Conservation (phyloP, 2,888 invertebrate genomes). For the Nysson spinosus region DNA sequence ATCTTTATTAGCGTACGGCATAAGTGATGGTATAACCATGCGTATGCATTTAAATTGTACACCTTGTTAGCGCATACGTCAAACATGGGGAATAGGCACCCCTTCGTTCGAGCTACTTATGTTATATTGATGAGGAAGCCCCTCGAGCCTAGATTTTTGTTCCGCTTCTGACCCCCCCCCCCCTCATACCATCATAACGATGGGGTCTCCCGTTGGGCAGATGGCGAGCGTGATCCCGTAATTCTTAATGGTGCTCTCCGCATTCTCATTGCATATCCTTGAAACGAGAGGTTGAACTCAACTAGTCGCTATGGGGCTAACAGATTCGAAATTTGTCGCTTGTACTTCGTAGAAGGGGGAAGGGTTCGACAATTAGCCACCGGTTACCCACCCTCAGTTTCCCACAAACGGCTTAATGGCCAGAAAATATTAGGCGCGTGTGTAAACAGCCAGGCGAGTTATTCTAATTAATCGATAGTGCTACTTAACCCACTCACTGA, state of each 20-base stretch:
- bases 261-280: constrained; percentile 36
- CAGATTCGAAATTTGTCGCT: constrained; percentile 31
- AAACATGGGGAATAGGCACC: background rate
- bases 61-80: background rate
- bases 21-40: too few species aligned
- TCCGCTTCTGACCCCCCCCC: constrained; percentile 1
- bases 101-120: constrained; percentile 15
- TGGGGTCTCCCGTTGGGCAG: constrained; percentile 33
- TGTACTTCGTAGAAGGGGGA: constrained; percentile 14
- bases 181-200: constrained; percentile 17
- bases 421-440: constrained; percentile 6
- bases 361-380: constrained; percentile 34
- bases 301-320: background rate
- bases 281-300: constrained; percentile 25
- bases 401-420: constrained; percentile 11
- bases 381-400: constrained; percentile 16
- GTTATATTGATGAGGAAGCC: constrained; percentile 39
- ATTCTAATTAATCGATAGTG: background rate
- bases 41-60: background rate
- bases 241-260: constrained; percentile 45
- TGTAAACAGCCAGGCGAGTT: background rate
- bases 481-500: background rate
- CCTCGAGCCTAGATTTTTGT: constrained; percentile 47
- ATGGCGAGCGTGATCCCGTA: constrained; percentile 49
- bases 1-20: background rate